Percentiles rank a stretch among this genome's conserved stretches.
Conservation (phyloP, 2,888 invertebrate species). For the Serrognathus titanus region DNA sequence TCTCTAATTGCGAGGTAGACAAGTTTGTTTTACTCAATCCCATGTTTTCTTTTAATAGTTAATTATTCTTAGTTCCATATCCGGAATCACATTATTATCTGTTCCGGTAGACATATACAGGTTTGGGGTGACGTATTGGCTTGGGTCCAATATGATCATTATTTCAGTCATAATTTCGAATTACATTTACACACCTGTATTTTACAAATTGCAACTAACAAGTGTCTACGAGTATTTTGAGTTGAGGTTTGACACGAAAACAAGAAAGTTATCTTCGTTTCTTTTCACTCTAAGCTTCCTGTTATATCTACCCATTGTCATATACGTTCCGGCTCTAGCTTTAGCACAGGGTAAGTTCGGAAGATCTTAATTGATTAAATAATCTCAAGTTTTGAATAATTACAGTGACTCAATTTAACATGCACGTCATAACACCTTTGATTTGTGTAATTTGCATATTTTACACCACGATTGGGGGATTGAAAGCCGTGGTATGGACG, state of each 20-base stretch:
- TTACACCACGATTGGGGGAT: constrained; percentile 69
- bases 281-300: constrained; percentile 58
- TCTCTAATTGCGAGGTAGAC: constrained; percentile 69
- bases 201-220: constrained; percentile 66
- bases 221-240: constrained; percentile 69
- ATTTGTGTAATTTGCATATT: constrained; percentile 71
- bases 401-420: constrained; percentile 64
- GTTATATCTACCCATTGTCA: constrained; percentile 61
- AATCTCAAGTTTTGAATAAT: background rate
- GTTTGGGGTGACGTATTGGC: constrained; percentile 63
- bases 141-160: constrained; percentile 47
- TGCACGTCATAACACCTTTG: constrained; percentile 63
- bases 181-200: constrained; percentile 57
- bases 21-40: background rate
- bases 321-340: constrained; percentile 68
- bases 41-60: background rate
- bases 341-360: constrained; percentile 61
- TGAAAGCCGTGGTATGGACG: constrained; percentile 66
- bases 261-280: constrained; percentile 58
- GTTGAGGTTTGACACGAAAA: constrained; percentile 59
- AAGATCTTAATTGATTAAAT: too few relatives aligned
- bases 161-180: constrained; percentile 35
- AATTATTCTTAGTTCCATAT: constrained; percentile 59
- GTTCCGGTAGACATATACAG: constrained; percentile 72
- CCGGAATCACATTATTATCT: constrained; percentile 70